These are phyloP conservation scores for Laterallus jamaicensis DNA, from an alignment of 2,113 vertebrate species.

Conservation along the genomic window DNA sequence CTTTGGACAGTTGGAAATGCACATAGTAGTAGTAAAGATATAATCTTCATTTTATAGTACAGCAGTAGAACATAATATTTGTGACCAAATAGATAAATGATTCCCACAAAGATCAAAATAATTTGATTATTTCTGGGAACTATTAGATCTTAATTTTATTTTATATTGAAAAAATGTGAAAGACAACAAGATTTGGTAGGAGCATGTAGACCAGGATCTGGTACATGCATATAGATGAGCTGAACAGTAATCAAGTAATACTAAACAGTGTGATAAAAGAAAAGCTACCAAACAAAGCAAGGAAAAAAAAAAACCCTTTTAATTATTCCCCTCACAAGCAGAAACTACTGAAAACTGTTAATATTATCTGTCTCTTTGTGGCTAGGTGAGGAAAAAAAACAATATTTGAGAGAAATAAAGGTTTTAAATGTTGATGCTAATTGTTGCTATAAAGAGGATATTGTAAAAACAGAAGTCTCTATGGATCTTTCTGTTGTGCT, in stretches of 20 bases:
- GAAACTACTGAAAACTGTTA: not conserved
- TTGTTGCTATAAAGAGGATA: not conserved
- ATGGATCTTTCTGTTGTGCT: not conserved
- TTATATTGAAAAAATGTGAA: not conserved
- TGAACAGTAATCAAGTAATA: not conserved
- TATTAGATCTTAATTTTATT: not conserved
- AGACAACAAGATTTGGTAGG: not conserved
- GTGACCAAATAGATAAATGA: not conserved
- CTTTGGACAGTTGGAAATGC: not conserved
- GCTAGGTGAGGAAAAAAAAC: not conserved
- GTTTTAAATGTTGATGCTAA: not conserved
- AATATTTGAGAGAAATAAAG: not conserved
- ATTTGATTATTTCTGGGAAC: not conserved
- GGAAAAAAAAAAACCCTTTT: not conserved
- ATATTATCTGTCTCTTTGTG: not conserved
- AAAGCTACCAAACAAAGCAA: not conserved
- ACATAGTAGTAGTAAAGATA: not conserved
- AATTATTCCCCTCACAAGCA: not conserved
- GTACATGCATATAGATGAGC: not conserved
- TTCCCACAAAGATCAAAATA: not conserved
- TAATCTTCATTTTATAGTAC: not conserved
- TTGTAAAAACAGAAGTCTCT: not conserved
- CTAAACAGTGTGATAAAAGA: not conserved
- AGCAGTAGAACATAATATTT: not conserved
- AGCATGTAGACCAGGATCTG: not conserved